Conservation (phyloP, 2,888 invertebrate species). For the Orchesella flavescens region DNA sequence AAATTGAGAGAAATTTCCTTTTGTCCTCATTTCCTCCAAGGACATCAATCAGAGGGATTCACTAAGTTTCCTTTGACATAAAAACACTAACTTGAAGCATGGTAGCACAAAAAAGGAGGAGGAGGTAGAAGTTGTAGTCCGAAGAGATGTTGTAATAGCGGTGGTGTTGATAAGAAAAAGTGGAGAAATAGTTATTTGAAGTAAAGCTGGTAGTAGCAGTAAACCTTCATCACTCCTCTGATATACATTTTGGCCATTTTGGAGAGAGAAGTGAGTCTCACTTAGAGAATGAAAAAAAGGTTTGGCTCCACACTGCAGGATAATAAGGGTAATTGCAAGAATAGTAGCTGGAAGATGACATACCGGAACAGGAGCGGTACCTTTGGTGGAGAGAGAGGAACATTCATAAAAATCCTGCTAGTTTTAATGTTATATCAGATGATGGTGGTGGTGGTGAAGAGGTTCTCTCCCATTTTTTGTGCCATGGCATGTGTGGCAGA, state of each 20-base stretch:
- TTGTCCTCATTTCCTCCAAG: slow-evolving; percentile 62
- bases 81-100: slow-evolving; percentile 43
- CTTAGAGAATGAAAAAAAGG: slow-evolving; percentile 50
- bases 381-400: neutral
- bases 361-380: neutral
- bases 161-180: slow-evolving; percentile 28
- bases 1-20: slow-evolving; percentile 65
- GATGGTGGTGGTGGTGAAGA: slow-evolving; percentile 14
- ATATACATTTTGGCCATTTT: slow-evolving; percentile 48
- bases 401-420: slow-evolving; percentile 10
- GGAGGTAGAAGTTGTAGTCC: slow-evolving; percentile 1
- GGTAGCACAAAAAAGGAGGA: neutral
- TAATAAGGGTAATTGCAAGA: slow-evolving; percentile 51
- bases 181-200: slow-evolving; percentile 24
- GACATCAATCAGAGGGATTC: slow-evolving; percentile 62
- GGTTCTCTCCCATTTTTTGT: slow-evolving; percentile 15
- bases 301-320: slow-evolving; percentile 37
- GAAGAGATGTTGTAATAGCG: neutral
- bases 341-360: slow-evolving; percentile 41
- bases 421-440: slow-evolving; percentile 20
- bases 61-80: slow-evolving; percentile 57
- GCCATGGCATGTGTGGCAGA: neutral
- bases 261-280: slow-evolving; percentile 12
- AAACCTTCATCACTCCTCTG: slow-evolving; percentile 46
- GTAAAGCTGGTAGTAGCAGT: slow-evolving; percentile 35